Percentiles rank a stretch among this genome's conserved stretches.
These are phyloP conservation scores for Hemistola chrysoprasaria DNA, from an alignment of 2,888 invertebrate genomes.

Conservation along the genomic window DNA sequence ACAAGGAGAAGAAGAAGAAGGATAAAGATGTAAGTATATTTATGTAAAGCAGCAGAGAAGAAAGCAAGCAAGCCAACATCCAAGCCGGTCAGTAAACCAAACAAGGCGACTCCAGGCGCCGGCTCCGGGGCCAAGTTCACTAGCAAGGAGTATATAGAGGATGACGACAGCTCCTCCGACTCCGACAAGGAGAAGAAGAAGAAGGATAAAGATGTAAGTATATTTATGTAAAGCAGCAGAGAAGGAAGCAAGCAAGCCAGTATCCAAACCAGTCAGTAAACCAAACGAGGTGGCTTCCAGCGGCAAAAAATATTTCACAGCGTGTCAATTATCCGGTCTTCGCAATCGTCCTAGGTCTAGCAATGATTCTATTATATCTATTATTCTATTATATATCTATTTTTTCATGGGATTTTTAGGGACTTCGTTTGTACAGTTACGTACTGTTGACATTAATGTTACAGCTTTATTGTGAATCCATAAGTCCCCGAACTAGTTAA, in stretches of 20 bases:
- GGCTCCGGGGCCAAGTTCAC: constrained; percentile 85
- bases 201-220: constrained; percentile 71
- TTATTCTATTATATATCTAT: no score
- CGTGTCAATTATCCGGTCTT: no score
- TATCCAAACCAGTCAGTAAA: constrained; percentile 63
- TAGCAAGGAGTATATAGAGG: constrained; percentile 96
- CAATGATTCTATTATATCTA: no score
- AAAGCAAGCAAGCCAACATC: constrained; percentile 53
- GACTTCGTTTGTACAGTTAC: no score
- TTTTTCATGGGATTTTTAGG: no score
- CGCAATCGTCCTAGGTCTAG: no score
- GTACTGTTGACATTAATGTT: no score
- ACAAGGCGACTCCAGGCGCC: constrained; percentile 73
- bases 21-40: constrained; percentile 68
- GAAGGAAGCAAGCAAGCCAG: constrained; percentile 57
- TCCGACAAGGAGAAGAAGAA: constrained; percentile 71
- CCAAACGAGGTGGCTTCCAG: constrained; percentile 69
- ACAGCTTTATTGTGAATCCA: no score
- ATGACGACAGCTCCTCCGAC: constrained; percentile 85
- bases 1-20: constrained; percentile 66
- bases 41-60: constrained; percentile 61
- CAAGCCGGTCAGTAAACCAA: constrained; percentile 63
- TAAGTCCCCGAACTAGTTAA: no score
- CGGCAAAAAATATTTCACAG: no score
- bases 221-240: constrained; percentile 61